Base-by-base conservation (phyloP, 2,888 invertebrate genomes). In the Lochmaea crataegi region DNA sequence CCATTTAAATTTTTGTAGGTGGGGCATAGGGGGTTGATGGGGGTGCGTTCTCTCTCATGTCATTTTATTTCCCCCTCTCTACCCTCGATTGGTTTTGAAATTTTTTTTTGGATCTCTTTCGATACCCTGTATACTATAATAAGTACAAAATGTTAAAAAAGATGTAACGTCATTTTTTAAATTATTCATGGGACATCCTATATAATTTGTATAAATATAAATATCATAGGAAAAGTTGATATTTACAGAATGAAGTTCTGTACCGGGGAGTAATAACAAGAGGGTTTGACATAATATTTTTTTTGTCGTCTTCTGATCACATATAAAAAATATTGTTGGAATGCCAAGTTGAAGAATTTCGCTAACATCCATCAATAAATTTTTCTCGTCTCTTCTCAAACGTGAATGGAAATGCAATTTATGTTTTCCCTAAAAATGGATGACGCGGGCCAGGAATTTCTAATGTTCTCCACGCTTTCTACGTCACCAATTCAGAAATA, bases 401-500 rank as follows among this genome's bases (percentile, higher is more conserved):
- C 68, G 73, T 73, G 73, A 57, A 64, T 66, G 56, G 70, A 73
- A 69, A 73, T 73, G 72, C 74, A 76, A 76, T 78, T 76, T 75
- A 76, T 74, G 72, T 78, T 75, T 75, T 67, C 63, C 53, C 65
- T 60, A 77, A 75, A 76, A 71, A 68, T 75, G 69, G 73, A 76
- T 72, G 71, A 76, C 66, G 73, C 48, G 67, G 71, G 65, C 58
- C 58, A 74, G 75, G 74, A 77, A 77, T 77, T 76, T 74, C 73
- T 77, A 76, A 77, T 77, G 77, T 76, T 75, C 74, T 74, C 77
- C 77, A 80, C 78, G 75, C 78, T 78, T 53, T 7, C 53, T 18
- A 53, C 53, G 53, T 53, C 53, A 53, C 10, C 9, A 18, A 53
- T 53, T 53, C 16, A 2, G 18, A 16, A 10, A 53, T 53, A 53